phyloP scores from a whole-genome alignment of 2,888 invertebrate species.

The Ornithoptera priamus region DNA sequence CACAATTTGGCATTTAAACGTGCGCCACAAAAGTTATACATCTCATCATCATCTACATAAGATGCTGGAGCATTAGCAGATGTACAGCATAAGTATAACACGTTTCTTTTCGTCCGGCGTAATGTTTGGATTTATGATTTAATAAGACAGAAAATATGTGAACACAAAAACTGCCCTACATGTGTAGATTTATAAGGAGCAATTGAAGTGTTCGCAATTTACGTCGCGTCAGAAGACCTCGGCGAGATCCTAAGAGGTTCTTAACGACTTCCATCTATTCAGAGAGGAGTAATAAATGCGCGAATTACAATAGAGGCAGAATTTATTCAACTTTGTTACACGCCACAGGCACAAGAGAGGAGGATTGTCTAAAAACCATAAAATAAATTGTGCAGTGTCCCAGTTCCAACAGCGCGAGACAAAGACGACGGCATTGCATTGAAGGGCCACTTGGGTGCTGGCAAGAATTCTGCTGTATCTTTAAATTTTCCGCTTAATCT shows the following conservation, averaged over 20 bases:
- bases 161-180: neutral
- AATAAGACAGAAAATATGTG: too few relatives aligned
- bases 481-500: conserved; percentile 70
- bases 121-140: too few relatives aligned
- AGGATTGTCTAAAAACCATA: conserved; percentile 48
- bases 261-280: conserved; percentile 28
- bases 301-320: conserved; percentile 24
- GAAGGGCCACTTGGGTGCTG: conserved; percentile 63
- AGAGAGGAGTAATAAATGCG: conserved; percentile 15
- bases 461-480: conserved; percentile 75
- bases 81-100: too few relatives aligned
- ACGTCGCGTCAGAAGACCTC: conserved; percentile 15
- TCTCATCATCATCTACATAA: too few relatives aligned
- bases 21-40: too few relatives aligned
- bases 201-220: conserved; percentile 16
- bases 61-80: too few relatives aligned
- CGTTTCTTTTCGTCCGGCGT: too few relatives aligned
- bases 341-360: conserved; percentile 19
- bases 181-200: conserved; percentile 1
- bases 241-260: conserved; percentile 20
- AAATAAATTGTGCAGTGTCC: conserved; percentile 50
- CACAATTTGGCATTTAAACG: too few relatives aligned
- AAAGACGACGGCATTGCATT: conserved; percentile 46
- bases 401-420: conserved; percentile 37
- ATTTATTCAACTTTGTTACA: conserved; percentile 25